phyloP scores from a whole-genome alignment of 2,888 invertebrate genomes.

The Lasioglossum pauxillum region DNA sequence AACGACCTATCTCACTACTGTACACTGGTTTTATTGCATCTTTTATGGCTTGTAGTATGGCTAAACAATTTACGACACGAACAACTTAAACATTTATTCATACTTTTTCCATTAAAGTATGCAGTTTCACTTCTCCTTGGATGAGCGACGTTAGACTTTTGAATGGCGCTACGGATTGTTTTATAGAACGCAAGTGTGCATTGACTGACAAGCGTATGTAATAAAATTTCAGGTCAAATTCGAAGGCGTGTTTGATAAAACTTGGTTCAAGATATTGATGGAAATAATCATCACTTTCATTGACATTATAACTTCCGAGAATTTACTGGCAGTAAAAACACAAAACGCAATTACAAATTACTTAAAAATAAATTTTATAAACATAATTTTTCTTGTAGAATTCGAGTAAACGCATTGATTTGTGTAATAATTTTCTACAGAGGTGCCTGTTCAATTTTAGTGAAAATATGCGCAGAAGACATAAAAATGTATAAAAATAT shows the following conservation, averaged over 20 bases:
- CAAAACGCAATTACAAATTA: neutral
- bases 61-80: neutral
- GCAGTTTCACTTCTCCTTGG: conserved; percentile 2
- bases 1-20: neutral
- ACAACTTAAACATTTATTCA: neutral
- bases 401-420: too few relatives aligned
- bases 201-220: neutral
- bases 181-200: neutral
- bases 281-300: neutral
- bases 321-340: neutral
- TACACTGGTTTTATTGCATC: neutral
- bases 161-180: neutral
- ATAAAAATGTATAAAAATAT: neutral
- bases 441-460: neutral
- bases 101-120: neutral
- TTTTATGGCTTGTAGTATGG: neutral
- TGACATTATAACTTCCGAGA: neutral
- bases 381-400: neutral
- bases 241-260: neutral
- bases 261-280: neutral
- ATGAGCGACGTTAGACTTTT: neutral
- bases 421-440: neutral
- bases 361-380: neutral
- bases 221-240: neutral
- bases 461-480: neutral